phyloP scores from a whole-genome alignment of 2,888 invertebrate species.

The Eugnorisma glareosa region DNA sequence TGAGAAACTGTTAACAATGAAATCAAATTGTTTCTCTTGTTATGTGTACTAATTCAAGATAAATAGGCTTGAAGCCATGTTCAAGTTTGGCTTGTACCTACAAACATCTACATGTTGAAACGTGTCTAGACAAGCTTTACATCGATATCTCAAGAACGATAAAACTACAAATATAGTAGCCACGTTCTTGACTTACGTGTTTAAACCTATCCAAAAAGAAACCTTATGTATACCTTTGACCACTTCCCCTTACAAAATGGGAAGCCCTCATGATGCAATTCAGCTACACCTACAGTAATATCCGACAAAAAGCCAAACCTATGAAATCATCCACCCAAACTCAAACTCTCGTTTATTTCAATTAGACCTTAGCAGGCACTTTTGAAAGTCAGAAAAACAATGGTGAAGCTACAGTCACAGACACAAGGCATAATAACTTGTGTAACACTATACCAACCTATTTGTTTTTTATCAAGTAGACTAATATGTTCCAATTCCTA shows the following conservation, averaged over 20 bases:
- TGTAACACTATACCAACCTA: constrained; percentile 34
- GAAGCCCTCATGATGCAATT: constrained; percentile 29
- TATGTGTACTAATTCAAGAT: constrained; percentile 8
- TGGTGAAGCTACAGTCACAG: too few relatives aligned
- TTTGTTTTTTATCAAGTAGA: constrained; percentile 35
- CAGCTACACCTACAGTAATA: constrained; percentile 50
- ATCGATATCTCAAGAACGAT: constrained; percentile 11
- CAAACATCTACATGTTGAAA: constrained; percentile 20
- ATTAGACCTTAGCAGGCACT: too few relatives aligned
- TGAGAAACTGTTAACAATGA: constrained; percentile 16
- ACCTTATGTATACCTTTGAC: not conserved
- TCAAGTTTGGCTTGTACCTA: not conserved
- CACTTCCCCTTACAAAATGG: not conserved
- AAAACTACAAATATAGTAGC: constrained; percentile 5
- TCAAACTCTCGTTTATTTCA: too few relatives aligned
- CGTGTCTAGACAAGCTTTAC: constrained; percentile 31
- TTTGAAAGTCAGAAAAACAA: too few relatives aligned
- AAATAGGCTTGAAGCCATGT: constrained; percentile 2
- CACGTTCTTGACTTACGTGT: constrained; percentile 6
- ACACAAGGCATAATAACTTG: too few relatives aligned
- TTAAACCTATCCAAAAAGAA: constrained; percentile 35
- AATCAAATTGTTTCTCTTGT: not conserved
- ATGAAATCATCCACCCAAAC: constrained; percentile 41
- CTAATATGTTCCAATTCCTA: constrained; percentile 17
- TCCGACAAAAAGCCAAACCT: constrained; percentile 47